Percentiles rank a stretch among this genome's conserved stretches.
Conservation (phyloP, 2,113 vertebrate species). For the Heterotis niloticus region DNA sequence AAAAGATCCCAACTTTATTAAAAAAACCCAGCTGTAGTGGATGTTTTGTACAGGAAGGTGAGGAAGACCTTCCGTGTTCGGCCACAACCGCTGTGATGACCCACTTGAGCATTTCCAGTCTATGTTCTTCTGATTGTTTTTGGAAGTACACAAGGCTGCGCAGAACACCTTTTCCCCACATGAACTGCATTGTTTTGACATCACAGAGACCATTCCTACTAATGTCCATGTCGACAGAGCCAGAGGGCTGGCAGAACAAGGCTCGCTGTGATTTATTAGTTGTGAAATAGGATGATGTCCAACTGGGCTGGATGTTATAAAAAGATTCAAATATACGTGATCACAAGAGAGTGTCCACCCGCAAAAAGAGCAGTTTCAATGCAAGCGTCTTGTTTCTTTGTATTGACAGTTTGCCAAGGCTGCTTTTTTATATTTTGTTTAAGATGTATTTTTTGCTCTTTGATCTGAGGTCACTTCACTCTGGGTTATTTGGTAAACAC, state of each 20-base stretch:
- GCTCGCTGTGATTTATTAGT: neutral
- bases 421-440: neutral
- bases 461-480: too few relatives aligned
- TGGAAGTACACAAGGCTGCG: neutral
- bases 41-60: neutral
- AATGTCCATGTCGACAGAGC: neutral
- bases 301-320: neutral
- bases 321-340: conserved; percentile 3
- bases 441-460: too few relatives aligned
- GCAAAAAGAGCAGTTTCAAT: neutral
- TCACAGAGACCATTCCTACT: neutral
- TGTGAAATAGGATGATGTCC: neutral
- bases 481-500: too few relatives aligned
- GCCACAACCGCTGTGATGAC: neutral
- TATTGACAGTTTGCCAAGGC: neutral
- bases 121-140: neutral
- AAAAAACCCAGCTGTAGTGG: neutral
- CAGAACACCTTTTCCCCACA: neutral
- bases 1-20: too few relatives aligned
- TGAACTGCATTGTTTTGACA: conserved; percentile 16
- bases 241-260: neutral
- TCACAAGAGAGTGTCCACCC: neutral
- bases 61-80: neutral
- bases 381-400: neutral
- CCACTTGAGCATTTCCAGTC: neutral